A percentile compares a stretch with the other conserved stretches of the same genome.
Evolutionary conservation across 2,113 vertebrate species (phyloP).

Genomic region (Peromyscus maniculatus): DNA sequence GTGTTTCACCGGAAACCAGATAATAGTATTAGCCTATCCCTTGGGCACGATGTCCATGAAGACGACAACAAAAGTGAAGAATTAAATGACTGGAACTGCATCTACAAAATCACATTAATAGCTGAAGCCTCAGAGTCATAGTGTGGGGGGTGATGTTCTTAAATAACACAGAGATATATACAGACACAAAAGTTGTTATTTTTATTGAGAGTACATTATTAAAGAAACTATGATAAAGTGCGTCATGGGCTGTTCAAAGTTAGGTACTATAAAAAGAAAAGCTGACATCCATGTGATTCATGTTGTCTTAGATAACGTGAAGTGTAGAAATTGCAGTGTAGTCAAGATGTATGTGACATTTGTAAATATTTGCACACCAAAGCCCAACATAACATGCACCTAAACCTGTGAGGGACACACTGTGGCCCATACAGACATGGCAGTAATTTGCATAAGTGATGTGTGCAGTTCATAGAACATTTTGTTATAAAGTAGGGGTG

Average conservation of each 20-base stretch:
- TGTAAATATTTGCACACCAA: neutral
- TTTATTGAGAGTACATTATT: neutral
- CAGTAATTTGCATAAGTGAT: neutral
- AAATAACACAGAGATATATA: neutral
- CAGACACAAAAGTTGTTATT: neutral
- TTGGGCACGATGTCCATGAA: neutral
- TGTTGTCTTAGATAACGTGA: neutral
- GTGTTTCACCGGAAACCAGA: neutral
- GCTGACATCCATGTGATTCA: neutral
- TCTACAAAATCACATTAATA: constrained; percentile 24
- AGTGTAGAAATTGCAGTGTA: neutral
- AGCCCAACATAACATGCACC: neutral
- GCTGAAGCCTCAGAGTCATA: neutral
- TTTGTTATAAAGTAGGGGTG: neutral
- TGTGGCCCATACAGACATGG: neutral
- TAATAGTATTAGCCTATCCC: neutral
- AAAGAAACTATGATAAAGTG: constrained; percentile 6
- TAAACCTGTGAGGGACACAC: neutral
- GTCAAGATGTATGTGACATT: neutral
- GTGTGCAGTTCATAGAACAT: neutral
- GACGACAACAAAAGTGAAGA: constrained; percentile 12
- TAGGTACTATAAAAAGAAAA: neutral
- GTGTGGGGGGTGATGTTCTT: neutral
- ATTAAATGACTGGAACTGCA: neutral
- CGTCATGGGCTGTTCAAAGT: neutral